Percentiles rank a stretch among this genome's conserved stretches.
phyloP scores from a whole-genome alignment of 2,888 invertebrate genomes.

The Pasiphila rectangulata region DNA sequence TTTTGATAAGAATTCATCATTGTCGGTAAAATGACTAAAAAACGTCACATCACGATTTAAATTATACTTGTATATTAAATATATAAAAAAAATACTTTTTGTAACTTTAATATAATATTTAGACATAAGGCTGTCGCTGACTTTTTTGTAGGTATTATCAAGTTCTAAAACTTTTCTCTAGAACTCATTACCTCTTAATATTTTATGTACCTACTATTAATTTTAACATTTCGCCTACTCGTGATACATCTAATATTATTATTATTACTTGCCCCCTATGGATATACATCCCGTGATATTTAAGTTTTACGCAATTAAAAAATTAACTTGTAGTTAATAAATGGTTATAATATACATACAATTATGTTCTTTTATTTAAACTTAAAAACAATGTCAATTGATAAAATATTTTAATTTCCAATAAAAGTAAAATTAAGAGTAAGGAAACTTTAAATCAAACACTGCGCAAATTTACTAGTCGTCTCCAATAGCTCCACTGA shows the following conservation, averaged over 20 bases:
- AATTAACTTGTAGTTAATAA: slow-evolving; percentile 49
- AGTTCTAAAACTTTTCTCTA: no score
- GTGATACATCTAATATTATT: slow-evolving; percentile 31
- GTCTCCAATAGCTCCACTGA: slow-evolving; percentile 79
- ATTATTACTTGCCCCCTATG: slow-evolving; percentile 49
- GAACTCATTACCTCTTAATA: no score
- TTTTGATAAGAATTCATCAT: no score
- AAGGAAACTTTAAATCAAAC: background rate
- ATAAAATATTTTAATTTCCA: no score
- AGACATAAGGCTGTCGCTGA: no score
- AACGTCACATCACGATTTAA: no score
- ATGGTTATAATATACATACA: slow-evolving; percentile 18
- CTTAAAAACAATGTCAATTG: background rate
- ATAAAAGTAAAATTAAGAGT: background rate
- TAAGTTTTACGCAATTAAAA: slow-evolving; percentile 40
- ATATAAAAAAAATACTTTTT: no score
- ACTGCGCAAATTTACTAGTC: slow-evolving; percentile 39
- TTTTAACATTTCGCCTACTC: slow-evolving; percentile 26
- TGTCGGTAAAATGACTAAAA: no score
- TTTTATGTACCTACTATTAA: slow-evolving; percentile 7
- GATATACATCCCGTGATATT: slow-evolving; percentile 61
- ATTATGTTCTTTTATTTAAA: slow-evolving; percentile 1
- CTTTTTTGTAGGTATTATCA: no score
- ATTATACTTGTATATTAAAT: no score
- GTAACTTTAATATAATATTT: no score